These are phyloP conservation scores for Agriopis marginaria DNA, from an alignment of 2,888 invertebrate genomes.

Conservation along the genomic window DNA sequence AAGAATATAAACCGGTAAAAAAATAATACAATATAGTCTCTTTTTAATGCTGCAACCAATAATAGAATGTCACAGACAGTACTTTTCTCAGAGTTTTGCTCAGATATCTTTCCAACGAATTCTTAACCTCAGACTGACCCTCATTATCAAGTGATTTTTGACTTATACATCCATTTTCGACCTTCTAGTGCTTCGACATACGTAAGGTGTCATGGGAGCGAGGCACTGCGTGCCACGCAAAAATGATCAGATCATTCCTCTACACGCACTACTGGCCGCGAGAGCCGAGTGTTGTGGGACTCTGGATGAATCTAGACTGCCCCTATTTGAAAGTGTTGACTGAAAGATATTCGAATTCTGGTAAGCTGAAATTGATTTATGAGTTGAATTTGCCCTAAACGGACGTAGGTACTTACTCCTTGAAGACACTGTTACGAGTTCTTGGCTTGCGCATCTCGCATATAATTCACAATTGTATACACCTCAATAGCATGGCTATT, in stretches of 20 bases:
- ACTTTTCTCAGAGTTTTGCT: no score
- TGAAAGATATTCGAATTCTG: conserved; percentile 66
- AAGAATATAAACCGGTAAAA: conserved; percentile 62
- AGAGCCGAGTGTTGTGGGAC: conserved; percentile 79
- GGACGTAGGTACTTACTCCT: no score
- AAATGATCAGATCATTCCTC: conserved; percentile 77
- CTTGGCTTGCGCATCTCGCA: no score
- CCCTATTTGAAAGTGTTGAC: conserved; percentile 66
- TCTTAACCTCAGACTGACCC: neutral
- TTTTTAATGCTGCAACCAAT: no score
- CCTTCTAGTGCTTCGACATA: conserved; percentile 70
- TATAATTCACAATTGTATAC: no score
- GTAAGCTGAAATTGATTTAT: conserved; percentile 50
- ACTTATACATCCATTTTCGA: neutral
- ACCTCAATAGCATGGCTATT: no score
- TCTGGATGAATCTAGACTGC: conserved; percentile 72
- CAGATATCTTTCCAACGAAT: no score
- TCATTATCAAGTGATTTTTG: neutral
- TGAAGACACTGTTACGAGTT: no score
- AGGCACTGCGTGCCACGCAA: conserved; percentile 71
- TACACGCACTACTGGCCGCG: conserved; percentile 82
- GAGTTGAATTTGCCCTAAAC: no score
- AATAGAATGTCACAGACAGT: no score
- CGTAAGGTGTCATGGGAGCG: conserved; percentile 65
- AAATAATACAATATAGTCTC: no score